Conservation (phyloP, 2,888 invertebrate genomes). For the Stenoptilia bipunctidactyla region DNA sequence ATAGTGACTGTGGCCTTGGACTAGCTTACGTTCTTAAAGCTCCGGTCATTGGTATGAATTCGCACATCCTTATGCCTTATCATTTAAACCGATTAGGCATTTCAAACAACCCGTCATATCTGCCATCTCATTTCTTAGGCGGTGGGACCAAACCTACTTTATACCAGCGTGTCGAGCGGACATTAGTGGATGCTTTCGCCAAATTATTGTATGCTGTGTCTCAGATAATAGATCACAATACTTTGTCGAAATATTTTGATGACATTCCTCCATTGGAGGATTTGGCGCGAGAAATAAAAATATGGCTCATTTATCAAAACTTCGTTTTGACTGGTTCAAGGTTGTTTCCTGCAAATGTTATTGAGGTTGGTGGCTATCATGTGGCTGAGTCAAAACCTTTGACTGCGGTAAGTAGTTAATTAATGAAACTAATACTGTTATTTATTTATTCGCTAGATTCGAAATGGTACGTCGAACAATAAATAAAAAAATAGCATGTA, state of each 20-base stretch:
- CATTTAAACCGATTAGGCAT: conserved; percentile 68
- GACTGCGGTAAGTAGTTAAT: conserved; percentile 56
- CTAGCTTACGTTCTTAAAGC: conserved; percentile 74
- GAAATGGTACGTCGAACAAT: too few relatives aligned
- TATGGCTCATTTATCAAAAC: conserved; percentile 73
- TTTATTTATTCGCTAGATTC: too few relatives aligned
- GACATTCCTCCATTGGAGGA: conserved; percentile 66
- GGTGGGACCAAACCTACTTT: conserved; percentile 49
- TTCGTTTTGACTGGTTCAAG: conserved; percentile 71
- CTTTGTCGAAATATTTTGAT: conserved; percentile 50
- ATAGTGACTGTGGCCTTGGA: conserved; percentile 78
- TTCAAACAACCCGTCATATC: conserved; percentile 70
- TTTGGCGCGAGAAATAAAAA: conserved; percentile 64
- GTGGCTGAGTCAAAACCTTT: conserved; percentile 53
- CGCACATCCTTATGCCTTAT: conserved; percentile 74
- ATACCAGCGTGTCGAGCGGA: conserved; percentile 42
- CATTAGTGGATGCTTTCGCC: conserved; percentile 36
- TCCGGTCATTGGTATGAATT: conserved; percentile 71
- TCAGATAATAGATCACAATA: conserved; percentile 36
- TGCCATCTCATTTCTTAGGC: conserved; percentile 63
- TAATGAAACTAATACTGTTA: conserved; percentile 4
- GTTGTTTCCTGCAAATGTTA: conserved; percentile 68
- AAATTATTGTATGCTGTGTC: conserved; percentile 28
- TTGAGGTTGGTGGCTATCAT: conserved; percentile 76
- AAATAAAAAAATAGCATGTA: too few relatives aligned